Percentiles rank a stretch among this genome's conserved stretches.
phyloP scores from a whole-genome alignment of 2,797 vertebrate genomes.

The Labroides dimidiatus region DNA sequence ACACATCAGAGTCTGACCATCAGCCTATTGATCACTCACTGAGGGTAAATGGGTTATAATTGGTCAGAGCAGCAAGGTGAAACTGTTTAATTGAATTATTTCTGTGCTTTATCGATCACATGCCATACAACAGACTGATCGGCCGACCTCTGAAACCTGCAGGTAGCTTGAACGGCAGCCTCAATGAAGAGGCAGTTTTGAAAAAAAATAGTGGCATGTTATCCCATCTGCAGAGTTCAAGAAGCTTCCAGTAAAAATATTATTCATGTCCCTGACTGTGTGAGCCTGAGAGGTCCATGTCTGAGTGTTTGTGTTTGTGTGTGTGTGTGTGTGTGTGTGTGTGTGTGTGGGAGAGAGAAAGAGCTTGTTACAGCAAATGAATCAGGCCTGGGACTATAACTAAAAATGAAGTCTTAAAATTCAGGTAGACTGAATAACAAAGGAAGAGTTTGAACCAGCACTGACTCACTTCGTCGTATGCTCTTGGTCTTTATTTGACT shows the following conservation, averaged over 20 bases:
- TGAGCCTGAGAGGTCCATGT: slow-evolving; percentile 24
- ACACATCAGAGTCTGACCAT: neutral
- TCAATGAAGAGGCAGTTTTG: slow-evolving; percentile 42
- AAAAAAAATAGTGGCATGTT: slow-evolving; percentile 57
- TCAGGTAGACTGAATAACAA: slow-evolving; percentile 28
- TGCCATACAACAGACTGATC: slow-evolving; percentile 38
- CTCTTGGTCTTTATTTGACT: slow-evolving; percentile 9
- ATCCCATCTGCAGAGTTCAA: slow-evolving; percentile 74
- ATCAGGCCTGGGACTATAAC: slow-evolving; percentile 42
- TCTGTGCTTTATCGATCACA: slow-evolving; percentile 43
- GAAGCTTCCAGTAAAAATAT: slow-evolving; percentile 82
- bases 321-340: too few species aligned
- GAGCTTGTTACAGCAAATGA: slow-evolving; percentile 30
- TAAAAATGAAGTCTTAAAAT: slow-evolving; percentile 40
- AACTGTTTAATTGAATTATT: slow-evolving; percentile 51
- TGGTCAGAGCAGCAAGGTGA: slow-evolving; percentile 33
- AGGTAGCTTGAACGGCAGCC: slow-evolving; percentile 21
- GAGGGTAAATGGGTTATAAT: slow-evolving; percentile 57
- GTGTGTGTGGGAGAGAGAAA: neutral
- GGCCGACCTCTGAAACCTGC: slow-evolving; percentile 22
- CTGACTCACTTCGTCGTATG: neutral
- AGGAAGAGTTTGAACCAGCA: neutral
- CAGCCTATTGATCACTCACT: slow-evolving; percentile 33
- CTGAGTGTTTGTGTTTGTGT: neutral
- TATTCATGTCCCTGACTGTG: slow-evolving; percentile 73